Percentiles rank a stretch among this genome's conserved stretches.
Evolutionary conservation across 2,113 vertebrate species (phyloP).

Genomic region (Sebastes fasciatus): DNA sequence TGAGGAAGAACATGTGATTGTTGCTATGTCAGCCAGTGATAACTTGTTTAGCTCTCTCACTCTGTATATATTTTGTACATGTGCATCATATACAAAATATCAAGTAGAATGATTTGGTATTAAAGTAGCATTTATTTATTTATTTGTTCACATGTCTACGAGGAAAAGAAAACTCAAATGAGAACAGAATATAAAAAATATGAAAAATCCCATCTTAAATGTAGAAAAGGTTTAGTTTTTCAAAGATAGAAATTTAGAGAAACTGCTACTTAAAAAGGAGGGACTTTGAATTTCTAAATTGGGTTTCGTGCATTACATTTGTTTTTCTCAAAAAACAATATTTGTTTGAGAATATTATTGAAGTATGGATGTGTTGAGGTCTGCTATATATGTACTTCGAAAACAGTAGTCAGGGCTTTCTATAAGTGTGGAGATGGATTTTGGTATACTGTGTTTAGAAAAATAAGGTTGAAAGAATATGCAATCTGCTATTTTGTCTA

Average conservation of each 20-base stretch:
- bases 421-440: neutral
- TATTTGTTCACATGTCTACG: neutral
- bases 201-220: neutral
- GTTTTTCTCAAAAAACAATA: neutral
- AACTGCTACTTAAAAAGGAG: neutral
- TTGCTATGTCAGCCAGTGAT: too few species aligned
- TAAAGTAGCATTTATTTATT: neutral
- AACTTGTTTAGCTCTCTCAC: too few species aligned
- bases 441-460: neutral
- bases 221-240: neutral
- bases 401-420: neutral
- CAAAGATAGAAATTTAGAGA: neutral
- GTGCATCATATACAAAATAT: too few species aligned
- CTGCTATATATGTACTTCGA: neutral
- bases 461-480: neutral
- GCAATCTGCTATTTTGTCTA: neutral
- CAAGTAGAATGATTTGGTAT: neutral
- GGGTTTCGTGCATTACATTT: too few species aligned
- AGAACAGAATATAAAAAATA: neutral
- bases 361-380: too few species aligned
- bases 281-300: neutral
- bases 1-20: too few species aligned
- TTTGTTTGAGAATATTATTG: neutral
- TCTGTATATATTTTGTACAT: too few species aligned
- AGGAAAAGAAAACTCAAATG: too few species aligned